A percentile compares a stretch with the other conserved stretches of the same genome.
These are phyloP conservation scores for Allacma fusca DNA, from an alignment of 2,888 invertebrate species.

Conservation along the genomic window DNA sequence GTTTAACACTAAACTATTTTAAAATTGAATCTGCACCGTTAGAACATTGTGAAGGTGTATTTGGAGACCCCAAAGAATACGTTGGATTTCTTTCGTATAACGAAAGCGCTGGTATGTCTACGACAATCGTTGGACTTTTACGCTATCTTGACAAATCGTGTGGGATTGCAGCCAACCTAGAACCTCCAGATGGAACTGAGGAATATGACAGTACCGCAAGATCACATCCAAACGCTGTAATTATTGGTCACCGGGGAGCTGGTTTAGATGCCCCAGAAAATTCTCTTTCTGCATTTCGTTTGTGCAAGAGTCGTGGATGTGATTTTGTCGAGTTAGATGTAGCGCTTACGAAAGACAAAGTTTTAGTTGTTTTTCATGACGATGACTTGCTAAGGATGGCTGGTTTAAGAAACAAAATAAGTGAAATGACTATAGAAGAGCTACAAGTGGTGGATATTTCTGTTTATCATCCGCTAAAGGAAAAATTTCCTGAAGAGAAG, in stretches of 20 bases:
- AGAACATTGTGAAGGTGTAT: slow-evolving; percentile 22
- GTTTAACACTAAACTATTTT: slow-evolving; percentile 25
- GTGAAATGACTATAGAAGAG: slow-evolving; percentile 71
- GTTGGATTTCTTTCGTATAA: too few relatives aligned
- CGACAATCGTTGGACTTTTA: not conserved
- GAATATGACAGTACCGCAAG: too few relatives aligned
- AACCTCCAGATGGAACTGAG: not conserved
- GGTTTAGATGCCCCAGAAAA: slow-evolving; percentile 80
- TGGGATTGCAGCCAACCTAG: not conserved
- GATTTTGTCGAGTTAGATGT: slow-evolving; percentile 81
- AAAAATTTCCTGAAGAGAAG: slow-evolving; percentile 69
- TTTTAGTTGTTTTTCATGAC: slow-evolving; percentile 81
- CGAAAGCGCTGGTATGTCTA: not conserved
- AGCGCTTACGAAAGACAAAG: slow-evolving; percentile 75
- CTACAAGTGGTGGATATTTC: slow-evolving; percentile 74
- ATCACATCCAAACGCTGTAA: too few relatives aligned
- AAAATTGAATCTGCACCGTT: slow-evolving; percentile 27
- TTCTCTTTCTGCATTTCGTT: slow-evolving; percentile 75
- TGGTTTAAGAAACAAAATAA: slow-evolving; percentile 65
- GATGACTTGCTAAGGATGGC: slow-evolving; percentile 74
- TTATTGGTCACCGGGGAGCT: slow-evolving; percentile 47
- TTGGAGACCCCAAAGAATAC: slow-evolving; percentile 10
- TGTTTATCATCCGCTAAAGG: slow-evolving; percentile 74
- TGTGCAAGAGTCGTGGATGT: slow-evolving; percentile 76
- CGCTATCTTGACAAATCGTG: not conserved